These are phyloP conservation scores for Styela clava DNA, from an alignment of 23 tunicate species.

Conservation along the genomic window DNA sequence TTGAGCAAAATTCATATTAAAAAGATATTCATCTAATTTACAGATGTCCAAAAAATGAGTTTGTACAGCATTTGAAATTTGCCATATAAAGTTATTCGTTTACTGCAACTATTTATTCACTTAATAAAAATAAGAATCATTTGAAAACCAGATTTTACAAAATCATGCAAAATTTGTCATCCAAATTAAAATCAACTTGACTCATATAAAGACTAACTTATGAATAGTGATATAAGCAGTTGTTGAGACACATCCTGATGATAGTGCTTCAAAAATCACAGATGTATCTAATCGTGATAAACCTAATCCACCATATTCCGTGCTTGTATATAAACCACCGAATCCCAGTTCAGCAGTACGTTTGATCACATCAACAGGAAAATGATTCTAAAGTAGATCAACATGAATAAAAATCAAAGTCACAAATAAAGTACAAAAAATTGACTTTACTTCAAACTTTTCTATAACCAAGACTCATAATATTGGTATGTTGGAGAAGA, in stretches of 20 bases:
- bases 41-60: no score
- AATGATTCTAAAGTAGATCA: conserved; percentile 32
- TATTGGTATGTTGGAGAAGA: no score
- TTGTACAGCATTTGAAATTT: no score
- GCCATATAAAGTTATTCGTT: no score
- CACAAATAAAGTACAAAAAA: not conserved
- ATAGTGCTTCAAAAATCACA: conserved; percentile 85
- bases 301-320: conserved; percentile 92
- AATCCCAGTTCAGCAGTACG: conserved; percentile 72
- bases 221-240: conserved; percentile 97
- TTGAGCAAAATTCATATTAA: not conserved
- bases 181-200: no score
- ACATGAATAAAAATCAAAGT: not conserved
- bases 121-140: no score
- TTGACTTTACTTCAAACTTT: no score
- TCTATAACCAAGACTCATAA: no score
- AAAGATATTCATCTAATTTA: no score
- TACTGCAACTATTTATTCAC: no score
- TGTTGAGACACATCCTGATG: conserved; percentile 93
- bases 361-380: conserved; percentile 84
- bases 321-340: conserved; percentile 82
- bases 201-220: conserved; percentile 43
- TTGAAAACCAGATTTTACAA: no score
- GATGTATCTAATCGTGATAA: conserved; percentile 89
- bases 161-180: no score